Evolutionary conservation across 1,140 invertebrate species (phyloP).

Genomic region (Sycophila sp.): DNA sequence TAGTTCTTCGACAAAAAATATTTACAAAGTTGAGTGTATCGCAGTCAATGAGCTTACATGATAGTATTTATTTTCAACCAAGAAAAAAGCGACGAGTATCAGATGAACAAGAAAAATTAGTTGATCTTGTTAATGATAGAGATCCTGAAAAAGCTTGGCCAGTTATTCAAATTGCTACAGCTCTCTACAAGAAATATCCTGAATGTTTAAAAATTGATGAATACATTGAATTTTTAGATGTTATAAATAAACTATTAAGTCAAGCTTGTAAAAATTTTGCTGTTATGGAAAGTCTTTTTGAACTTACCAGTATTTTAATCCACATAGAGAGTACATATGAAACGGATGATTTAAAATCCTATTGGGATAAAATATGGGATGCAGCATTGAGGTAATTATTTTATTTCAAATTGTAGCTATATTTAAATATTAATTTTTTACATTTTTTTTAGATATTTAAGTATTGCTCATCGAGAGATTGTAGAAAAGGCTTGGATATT

Average conservation of each 20-base stretch:
- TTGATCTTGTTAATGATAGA: constrained; percentile 44
- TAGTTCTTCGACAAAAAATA: constrained; percentile 51
- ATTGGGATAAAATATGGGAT: constrained; percentile 63
- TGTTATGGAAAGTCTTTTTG: constrained; percentile 57
- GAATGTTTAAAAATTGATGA: constrained; percentile 52
- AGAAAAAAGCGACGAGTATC: constrained; percentile 46
- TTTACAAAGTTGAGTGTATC: constrained; percentile 28
- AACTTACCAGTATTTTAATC: constrained; percentile 52
- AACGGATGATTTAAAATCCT: constrained; percentile 34
- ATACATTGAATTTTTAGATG: constrained; percentile 55
- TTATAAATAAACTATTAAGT: constrained; percentile 53
- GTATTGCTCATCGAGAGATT: constrained; percentile 53
- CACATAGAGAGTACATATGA: constrained; percentile 48
- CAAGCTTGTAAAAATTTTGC: constrained; percentile 52
- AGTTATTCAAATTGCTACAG: constrained; percentile 49
- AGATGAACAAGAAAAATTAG: constrained; percentile 36
- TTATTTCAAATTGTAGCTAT: neutral
- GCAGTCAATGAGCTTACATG: constrained; percentile 3
- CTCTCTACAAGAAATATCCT: constrained; percentile 59
- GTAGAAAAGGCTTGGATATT: constrained; percentile 54
- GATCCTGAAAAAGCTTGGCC: constrained; percentile 46
- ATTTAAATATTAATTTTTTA: neutral
- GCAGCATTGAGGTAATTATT: constrained; percentile 57
- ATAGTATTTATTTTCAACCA: constrained; percentile 24
- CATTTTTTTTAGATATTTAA: constrained; percentile 47